Base-by-base conservation (phyloP, 2,888 invertebrate genomes). In the Tenthredo amoena region DNA sequence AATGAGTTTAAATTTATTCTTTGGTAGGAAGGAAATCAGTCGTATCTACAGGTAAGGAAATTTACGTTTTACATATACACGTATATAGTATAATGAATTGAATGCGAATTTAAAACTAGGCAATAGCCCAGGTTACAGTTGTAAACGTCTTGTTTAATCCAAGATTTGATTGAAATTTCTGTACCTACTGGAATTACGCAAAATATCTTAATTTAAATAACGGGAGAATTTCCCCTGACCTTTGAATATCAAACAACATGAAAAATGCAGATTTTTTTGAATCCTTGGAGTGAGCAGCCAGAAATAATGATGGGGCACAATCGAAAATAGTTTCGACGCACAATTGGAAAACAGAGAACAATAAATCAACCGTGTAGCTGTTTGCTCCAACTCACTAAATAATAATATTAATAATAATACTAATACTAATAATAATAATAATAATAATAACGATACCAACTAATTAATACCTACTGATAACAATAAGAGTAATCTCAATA, bases 121-220 rank as follows among this genome's bases (percentile, higher is more conserved):
- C 79, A 79, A 79, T 79, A 34, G 79, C 79, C 79, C 50, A 55
- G 79, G 12, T 79, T 79, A 79, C 79, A 79, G 55, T 58, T 55
- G 76, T 47, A 55, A 26, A 10, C 15, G n/a, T 18, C 34, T 50
- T 55, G 58, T 34, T n/a, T 34, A 37, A 72, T 62, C 26, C n/a
- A 62, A 26, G 3, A 71, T 37, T 71, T 37, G 0, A 47, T 76
- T 76, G 1, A 76, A 76, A 47, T 43, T 74, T 76, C n/a, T 47
- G n/a, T n/a, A 15, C 18, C 3, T 15, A 21, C 15, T 72, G 10
- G 47, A 76, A 76, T 26, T 15, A 43, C 21, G 76, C 6, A 40
- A 26, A 43, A 68, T 37, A 47, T 74, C 47, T 1, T 74, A 12
- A 43, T 74, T 40, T 50, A 47, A 26, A 43, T 6, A n/a, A 26